Evolutionary conservation across 2,797 vertebrate species (phyloP).

Genomic region (Xiphophorus birchmanni): DNA sequence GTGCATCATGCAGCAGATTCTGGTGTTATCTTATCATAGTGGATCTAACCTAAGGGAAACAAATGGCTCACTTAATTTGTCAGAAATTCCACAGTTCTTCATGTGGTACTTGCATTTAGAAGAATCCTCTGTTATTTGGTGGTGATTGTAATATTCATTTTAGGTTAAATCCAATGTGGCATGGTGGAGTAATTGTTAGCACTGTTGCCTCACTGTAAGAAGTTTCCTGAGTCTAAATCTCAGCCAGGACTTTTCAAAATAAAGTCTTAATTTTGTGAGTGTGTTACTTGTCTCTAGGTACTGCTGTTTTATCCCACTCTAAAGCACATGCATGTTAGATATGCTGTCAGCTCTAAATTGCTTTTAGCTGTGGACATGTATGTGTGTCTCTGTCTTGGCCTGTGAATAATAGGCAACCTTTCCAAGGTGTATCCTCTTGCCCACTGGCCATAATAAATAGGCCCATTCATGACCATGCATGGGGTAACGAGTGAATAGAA

Average conservation of each 20-base stretch:
- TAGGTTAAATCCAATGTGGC: background rate
- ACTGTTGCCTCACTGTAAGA: background rate
- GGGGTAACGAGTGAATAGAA: background rate
- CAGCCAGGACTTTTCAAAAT: background rate
- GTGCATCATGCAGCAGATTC: constrained; percentile 48
- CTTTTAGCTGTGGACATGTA: background rate
- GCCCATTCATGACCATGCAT: background rate
- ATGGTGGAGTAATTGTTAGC: background rate
- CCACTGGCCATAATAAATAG: background rate
- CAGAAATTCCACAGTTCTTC: constrained; percentile 42
- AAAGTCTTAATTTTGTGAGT: background rate
- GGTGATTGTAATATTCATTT: constrained; percentile 32
- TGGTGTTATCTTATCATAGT: constrained; percentile 52
- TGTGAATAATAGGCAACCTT: background rate
- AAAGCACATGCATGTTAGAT: background rate
- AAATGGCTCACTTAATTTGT: constrained; percentile 47
- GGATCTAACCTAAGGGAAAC: constrained; percentile 51
- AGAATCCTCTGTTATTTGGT: constrained; percentile 10
- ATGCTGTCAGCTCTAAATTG: background rate
- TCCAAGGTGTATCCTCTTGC: background rate
- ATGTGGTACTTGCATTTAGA: constrained; percentile 16
- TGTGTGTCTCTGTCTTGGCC: background rate
- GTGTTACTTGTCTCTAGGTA: background rate
- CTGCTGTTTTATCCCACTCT: background rate
- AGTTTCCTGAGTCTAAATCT: background rate